Evolutionary conservation across 2,888 invertebrate species (phyloP).

Genomic region (Drosophila paramelanica): DNA sequence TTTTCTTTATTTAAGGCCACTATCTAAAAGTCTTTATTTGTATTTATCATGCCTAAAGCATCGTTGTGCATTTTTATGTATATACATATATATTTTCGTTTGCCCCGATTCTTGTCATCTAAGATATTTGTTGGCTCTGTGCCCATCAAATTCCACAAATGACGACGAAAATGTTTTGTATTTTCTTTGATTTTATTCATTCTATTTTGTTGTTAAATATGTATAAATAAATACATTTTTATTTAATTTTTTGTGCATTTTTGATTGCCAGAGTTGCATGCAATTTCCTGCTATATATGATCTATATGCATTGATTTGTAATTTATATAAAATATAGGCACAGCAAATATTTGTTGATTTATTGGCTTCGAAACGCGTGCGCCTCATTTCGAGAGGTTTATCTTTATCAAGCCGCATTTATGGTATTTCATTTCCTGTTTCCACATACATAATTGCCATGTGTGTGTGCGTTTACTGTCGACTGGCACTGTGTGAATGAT

Average conservation of each 20-base stretch:
- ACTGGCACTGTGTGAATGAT: slow-evolving; percentile 22
- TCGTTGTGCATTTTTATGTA: neutral
- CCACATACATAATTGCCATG: neutral
- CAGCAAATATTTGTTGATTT: slow-evolving; percentile 10
- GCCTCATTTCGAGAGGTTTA: slow-evolving; percentile 16
- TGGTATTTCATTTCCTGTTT: slow-evolving; percentile 18
- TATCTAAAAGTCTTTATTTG: neutral
- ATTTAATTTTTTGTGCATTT: slow-evolving; percentile 32
- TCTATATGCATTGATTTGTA: slow-evolving; percentile 17
- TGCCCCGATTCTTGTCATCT: slow-evolving; percentile 41
- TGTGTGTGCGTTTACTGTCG: neutral
- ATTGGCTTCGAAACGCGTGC: slow-evolving; percentile 10
- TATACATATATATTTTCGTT: slow-evolving; percentile 14
- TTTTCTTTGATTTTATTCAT: slow-evolving; percentile 3
- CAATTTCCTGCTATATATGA: slow-evolving; percentile 43
- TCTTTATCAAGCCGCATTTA: slow-evolving; percentile 22
- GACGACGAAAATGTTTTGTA: slow-evolving; percentile 23
- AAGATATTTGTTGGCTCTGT: slow-evolving; percentile 41
- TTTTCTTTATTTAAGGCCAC: neutral
- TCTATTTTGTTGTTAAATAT: slow-evolving; percentile 4
- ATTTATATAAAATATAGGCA: slow-evolving; percentile 5
- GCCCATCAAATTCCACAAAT: slow-evolving; percentile 49
- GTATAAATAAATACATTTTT: slow-evolving; percentile 15
- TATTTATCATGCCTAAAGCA: neutral
- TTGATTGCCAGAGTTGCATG: slow-evolving; percentile 27